These are phyloP conservation scores for Acanthopleura granulata DNA, from an alignment of 2,888 invertebrate species.

Conservation along the genomic window DNA sequence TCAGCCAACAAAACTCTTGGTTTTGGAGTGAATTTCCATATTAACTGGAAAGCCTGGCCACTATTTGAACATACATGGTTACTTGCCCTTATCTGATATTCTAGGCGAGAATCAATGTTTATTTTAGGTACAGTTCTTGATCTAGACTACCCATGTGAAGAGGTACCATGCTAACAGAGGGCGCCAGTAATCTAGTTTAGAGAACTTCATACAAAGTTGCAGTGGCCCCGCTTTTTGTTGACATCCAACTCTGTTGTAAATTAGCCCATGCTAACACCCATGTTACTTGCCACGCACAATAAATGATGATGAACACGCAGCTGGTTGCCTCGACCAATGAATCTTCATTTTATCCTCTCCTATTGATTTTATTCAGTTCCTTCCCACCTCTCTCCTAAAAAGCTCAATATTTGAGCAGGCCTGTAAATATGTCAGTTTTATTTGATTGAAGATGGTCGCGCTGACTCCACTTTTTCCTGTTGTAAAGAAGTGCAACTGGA, in stretches of 20 bases:
- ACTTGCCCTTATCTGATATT: too few species aligned
- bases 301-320: slow-evolving; percentile 10
- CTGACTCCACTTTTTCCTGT: not conserved
- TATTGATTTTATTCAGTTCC: slow-evolving; percentile 16
- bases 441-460: not conserved
- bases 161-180: not conserved
- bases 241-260: not conserved
- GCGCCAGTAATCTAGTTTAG: slow-evolving; percentile 4
- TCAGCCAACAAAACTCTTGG: too few species aligned
- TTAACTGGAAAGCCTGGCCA: too few species aligned
- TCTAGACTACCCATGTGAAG: not conserved
- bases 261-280: slow-evolving; percentile 1
- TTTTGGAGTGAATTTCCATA: too few species aligned
- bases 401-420: slow-evolving; percentile 14
- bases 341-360: slow-evolving; percentile 8
- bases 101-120: too few species aligned
- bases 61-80: too few species aligned
- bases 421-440: slow-evolving; percentile 10
- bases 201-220: slow-evolving; percentile 2
- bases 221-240: not conserved
- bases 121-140: too few species aligned
- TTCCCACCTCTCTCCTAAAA: not conserved
- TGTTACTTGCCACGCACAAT: not conserved
- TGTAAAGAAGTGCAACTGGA: not conserved
- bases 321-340: not conserved